Conservation (phyloP, 2,797 vertebrate genomes). For the Brachyrhaphis roseni region DNA sequence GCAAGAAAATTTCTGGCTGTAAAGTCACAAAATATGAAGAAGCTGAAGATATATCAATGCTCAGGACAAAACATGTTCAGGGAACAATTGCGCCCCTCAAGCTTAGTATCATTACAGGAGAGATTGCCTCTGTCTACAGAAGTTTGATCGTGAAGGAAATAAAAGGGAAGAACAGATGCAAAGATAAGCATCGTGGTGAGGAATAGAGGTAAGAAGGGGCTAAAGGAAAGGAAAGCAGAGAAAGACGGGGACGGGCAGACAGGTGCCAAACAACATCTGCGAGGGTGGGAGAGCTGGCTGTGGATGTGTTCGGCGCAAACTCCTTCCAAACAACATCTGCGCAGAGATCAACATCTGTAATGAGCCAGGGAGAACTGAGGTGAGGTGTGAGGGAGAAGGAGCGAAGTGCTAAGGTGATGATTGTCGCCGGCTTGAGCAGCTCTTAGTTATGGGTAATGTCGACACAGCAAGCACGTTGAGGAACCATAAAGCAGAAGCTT, state of each 20-base stretch:
- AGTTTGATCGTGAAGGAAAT: neutral
- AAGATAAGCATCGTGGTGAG: conserved; percentile 14
- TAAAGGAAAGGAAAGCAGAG: neutral
- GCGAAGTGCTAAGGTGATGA: conserved; percentile 21
- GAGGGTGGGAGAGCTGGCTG: conserved; percentile 37
- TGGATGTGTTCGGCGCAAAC: conserved; percentile 41
- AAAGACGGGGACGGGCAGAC: conserved; percentile 29
- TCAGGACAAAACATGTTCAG: neutral
- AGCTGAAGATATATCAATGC: neutral
- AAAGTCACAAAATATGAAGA: neutral
- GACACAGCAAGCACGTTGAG: conserved; percentile 27
- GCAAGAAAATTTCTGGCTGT: neutral
- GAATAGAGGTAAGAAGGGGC: conserved; percentile 14
- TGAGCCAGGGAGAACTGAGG: conserved; percentile 20
- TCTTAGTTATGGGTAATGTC: conserved; percentile 25
- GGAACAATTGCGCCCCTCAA: neutral
- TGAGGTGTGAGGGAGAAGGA: conserved; percentile 9
- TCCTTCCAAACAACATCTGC: conserved; percentile 66
- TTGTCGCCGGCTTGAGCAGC: conserved; percentile 21
- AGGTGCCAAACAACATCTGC: conserved; percentile 69
- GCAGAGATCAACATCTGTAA: conserved; percentile 52
- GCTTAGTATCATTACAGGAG: neutral
- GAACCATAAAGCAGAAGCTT: conserved; percentile 16
- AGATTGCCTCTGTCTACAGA: neutral
- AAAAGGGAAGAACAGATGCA: conserved; percentile 37